A percentile compares a stretch with the other conserved stretches of the same genome.
Evolutionary conservation across 1,140 invertebrate species (phyloP).

Genomic region (Calliopsis andreniformis): DNA sequence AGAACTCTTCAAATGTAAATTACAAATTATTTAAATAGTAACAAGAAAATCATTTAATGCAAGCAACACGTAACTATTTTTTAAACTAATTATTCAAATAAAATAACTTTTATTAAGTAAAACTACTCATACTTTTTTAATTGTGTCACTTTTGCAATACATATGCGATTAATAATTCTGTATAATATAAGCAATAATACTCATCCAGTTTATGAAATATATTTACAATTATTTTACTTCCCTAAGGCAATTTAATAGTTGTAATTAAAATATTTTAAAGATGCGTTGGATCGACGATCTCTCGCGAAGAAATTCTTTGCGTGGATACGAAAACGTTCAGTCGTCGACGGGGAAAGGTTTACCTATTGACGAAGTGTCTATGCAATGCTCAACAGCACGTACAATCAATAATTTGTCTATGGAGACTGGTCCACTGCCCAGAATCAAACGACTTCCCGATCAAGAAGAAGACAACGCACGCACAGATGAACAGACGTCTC

Average conservation of each 20-base stretch:
- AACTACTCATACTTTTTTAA: no score
- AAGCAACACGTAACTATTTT: no score
- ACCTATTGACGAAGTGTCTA: conserved; percentile 72
- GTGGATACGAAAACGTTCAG: conserved; percentile 76
- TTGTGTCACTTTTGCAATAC: no score
- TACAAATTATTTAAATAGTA: no score
- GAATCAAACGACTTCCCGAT: conserved; percentile 77
- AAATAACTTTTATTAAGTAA: no score
- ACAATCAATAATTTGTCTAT: conserved; percentile 80
- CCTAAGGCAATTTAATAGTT: not conserved
- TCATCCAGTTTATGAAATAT: no score
- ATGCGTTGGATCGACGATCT: conserved; percentile 80
- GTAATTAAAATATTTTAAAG: conserved; percentile 59
- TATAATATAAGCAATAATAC: no score
- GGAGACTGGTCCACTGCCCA: conserved; percentile 76
- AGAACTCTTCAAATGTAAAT: no score
- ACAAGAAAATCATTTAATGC: no score
- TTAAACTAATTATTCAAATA: no score
- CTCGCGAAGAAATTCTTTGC: conserved; percentile 78
- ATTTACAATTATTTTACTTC: no score
- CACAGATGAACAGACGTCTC: conserved; percentile 71
- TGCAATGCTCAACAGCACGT: conserved; percentile 74
- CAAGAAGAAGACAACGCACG: conserved; percentile 69
- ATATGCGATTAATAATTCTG: no score
- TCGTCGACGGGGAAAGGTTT: conserved; percentile 68